phyloP scores from a whole-genome alignment of 2,888 invertebrate species.

The Falcaria lacertinaria region DNA sequence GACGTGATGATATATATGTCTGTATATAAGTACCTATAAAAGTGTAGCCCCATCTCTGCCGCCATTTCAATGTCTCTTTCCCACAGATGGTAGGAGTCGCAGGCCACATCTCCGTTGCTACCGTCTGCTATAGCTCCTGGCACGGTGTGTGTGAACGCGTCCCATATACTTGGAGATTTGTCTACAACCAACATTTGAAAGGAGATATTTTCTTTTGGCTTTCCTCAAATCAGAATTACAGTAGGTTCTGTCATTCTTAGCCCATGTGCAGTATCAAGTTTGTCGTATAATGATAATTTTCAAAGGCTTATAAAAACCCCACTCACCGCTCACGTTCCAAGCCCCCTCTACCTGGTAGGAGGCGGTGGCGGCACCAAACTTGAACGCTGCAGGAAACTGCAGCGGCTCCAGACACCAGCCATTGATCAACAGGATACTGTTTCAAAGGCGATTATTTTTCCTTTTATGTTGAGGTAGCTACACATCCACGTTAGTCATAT shows the following conservation, averaged over 20 bases:
- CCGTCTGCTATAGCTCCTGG: constrained; percentile 1
- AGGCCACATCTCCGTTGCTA: constrained; percentile 18
- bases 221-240: neutral
- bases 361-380: constrained; percentile 10
- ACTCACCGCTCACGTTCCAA: constrained; percentile 11
- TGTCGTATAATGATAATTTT: neutral
- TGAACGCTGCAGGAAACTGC: constrained; percentile 3
- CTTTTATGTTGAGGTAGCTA: no score
- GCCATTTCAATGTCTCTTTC: constrained; percentile 59
- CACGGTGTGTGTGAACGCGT: constrained; percentile 11
- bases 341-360: constrained; percentile 13
- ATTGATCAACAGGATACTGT: no score
- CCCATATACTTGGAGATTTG: constrained; percentile 21
- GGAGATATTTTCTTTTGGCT: neutral
- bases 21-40: constrained; percentile 52
- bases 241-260: neutral
- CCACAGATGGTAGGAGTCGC: constrained; percentile 62
- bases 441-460: no score
- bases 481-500: no score
- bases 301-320: neutral
- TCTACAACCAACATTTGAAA: constrained; percentile 10
- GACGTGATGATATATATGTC: no score
- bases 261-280: neutral
- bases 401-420: no score
- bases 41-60: constrained; percentile 51